Conservation (phyloP, 2,113 vertebrate species). For the Tachysurus vachellii region DNA sequence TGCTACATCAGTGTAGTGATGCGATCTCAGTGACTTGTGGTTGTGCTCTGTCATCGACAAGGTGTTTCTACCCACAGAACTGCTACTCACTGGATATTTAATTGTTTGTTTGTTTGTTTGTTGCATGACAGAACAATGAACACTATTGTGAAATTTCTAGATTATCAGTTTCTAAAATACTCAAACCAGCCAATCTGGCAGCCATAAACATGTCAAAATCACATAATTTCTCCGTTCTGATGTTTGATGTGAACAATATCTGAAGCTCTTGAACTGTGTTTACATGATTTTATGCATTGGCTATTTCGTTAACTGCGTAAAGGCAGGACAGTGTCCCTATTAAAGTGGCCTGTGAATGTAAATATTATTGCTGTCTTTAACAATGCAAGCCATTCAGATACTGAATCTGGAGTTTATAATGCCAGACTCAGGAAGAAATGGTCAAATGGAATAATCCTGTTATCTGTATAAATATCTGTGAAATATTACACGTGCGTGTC, state of each 20-base stretch:
- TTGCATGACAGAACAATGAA: neutral
- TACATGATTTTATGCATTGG: neutral
- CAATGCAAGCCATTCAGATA: neutral
- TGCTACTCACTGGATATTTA: neutral
- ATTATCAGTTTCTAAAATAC: neutral
- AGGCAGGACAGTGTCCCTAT: neutral
- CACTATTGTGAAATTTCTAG: neutral
- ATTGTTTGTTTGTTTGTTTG: neutral
- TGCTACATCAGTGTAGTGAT: neutral
- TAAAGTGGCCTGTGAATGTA: neutral
- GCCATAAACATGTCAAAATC: neutral
- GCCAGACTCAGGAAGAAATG: neutral
- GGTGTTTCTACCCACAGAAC: neutral
- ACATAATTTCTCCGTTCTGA: neutral
- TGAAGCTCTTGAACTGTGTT: neutral
- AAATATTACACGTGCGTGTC: neutral
- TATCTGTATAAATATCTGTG: neutral
- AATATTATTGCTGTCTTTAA: neutral
- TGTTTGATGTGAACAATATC: neutral
- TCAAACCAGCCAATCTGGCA: neutral
- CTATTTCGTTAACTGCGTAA: neutral
- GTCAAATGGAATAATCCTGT: neutral
- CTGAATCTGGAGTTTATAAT: neutral
- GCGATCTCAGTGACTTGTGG: neutral
- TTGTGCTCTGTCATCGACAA: neutral